Evolutionary conservation across 2,888 invertebrate genomes (phyloP), one percentile per base, ranked within the genome.

Genomic region (Ellobium chinense): DNA sequence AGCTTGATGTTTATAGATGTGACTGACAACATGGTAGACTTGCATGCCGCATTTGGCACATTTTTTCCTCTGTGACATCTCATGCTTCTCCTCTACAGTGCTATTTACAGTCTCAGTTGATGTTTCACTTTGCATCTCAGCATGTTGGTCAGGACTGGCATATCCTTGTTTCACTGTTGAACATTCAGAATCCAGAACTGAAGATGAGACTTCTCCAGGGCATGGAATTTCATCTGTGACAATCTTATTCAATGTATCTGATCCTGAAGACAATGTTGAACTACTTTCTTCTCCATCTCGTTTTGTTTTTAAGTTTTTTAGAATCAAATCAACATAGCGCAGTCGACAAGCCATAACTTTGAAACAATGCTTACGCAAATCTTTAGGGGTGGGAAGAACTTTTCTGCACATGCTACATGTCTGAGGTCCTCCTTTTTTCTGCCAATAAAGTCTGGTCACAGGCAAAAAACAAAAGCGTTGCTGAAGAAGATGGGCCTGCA

Each of bases 311-410:
- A n/a, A n/a, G n/a, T n/a, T n/a, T 46, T 70, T 9, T 14, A 78
- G 31, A 12, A 70, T 70, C 69, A 39, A 12, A 36, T 78, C 70
- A 69, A 78, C 31, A 34, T 62, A 70, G 24, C 78, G 70, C 46
- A 78, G 46, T 7, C 78, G 78, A 24, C 78, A 78, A 12, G 78
- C n/a, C 70, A 78, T 60, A 27, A 60, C 56, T 58, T 70, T 78
- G 29, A 70, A 78, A n/a, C 78, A 69, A n/a, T 78, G 78, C 31
- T 78, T 78, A 14, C 78, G 58, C 46, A 78, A 70, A 70, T 63
- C 39, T 70, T 62, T 60, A 24, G 60, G 37, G 46, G 36, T 62
- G 5, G 27, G 5, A 2, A 70, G 21, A n/a, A 34, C n/a, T 29
- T 70, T 78, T n/a, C 36, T n/a, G 54, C 78, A 78, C 78, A 78